phyloP scores from a whole-genome alignment of 2,888 invertebrate species.

The Phyllotreta striolata region DNA sequence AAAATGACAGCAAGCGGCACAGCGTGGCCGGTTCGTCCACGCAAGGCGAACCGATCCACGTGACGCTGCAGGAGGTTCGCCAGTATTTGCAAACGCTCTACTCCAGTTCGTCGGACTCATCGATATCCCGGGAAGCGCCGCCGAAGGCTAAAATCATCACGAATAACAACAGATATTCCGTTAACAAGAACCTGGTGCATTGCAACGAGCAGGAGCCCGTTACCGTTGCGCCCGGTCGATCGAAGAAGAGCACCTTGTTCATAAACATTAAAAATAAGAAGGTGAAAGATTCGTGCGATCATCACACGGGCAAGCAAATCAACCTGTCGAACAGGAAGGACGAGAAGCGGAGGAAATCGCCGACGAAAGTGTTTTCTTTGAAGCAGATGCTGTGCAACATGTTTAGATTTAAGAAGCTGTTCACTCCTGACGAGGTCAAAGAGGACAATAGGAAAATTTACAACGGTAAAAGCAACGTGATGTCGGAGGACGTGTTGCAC shows the following conservation, averaged over 20 bases:
- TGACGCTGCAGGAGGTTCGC: slow-evolving; percentile 85
- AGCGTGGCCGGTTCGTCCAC: slow-evolving; percentile 71
- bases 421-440: slow-evolving; percentile 60
- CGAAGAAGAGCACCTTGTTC: slow-evolving; percentile 66
- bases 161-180: slow-evolving; percentile 50
- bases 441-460: slow-evolving; percentile 34
- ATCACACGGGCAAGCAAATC: slow-evolving; percentile 62
- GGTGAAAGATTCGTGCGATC: slow-evolving; percentile 61
- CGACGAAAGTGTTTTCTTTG: slow-evolving; percentile 73
- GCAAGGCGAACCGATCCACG: slow-evolving; percentile 78
- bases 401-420: slow-evolving; percentile 72
- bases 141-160: slow-evolving; percentile 49
- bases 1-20: slow-evolving; percentile 67
- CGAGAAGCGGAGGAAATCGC: slow-evolving; percentile 69
- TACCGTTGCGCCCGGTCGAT: slow-evolving; percentile 46
- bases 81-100: slow-evolving; percentile 84
- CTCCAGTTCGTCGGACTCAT: slow-evolving; percentile 77
- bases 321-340: slow-evolving; percentile 55
- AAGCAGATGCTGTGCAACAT: slow-evolving; percentile 88
- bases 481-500: slow-evolving; percentile 56
- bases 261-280: slow-evolving; percentile 72
- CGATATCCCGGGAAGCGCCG: slow-evolving; percentile 62
- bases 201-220: slow-evolving; percentile 57
- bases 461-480: slow-evolving; percentile 42
- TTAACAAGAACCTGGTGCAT: slow-evolving; percentile 42